Conservation (phyloP, 2,113 vertebrate genomes). For the Psophia crepitans region DNA sequence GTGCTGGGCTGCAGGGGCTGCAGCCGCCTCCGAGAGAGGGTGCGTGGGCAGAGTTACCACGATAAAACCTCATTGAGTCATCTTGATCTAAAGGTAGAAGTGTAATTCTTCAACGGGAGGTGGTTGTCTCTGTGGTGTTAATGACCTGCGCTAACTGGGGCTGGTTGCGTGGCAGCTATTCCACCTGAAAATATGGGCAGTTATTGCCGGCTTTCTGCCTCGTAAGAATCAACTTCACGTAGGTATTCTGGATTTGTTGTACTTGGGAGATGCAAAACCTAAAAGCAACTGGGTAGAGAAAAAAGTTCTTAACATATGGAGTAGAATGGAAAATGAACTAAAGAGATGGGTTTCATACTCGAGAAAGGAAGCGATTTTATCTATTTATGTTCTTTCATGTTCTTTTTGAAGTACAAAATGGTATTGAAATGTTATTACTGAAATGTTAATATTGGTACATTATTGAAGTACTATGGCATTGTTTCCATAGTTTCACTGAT, state of each 20-base stretch:
- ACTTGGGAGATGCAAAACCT: neutral
- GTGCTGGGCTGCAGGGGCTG: fast-evolving
- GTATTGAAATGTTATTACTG: neutral
- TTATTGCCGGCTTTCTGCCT: neutral
- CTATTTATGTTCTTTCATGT: neutral
- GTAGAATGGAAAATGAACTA: neutral
- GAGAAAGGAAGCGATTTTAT: neutral
- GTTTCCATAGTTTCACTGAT: neutral
- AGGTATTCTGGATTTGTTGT: neutral
- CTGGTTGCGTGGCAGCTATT: neutral
- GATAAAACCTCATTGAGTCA: neutral
- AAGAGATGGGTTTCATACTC: neutral
- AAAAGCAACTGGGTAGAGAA: neutral
- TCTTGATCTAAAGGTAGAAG: neutral
- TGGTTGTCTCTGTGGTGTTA: neutral
- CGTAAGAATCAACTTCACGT: fast-evolving
- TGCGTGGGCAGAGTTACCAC: neutral
- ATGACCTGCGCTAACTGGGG: neutral
- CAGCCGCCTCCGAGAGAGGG: neutral
- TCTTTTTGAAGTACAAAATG: neutral
- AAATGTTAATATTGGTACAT: neutral
- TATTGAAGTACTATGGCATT: neutral
- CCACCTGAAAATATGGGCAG: neutral
- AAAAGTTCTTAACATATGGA: neutral
- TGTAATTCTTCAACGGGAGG: neutral